Evolutionary conservation across 1,140 invertebrate genomes (phyloP).

Genomic region (Polyergus mexicanus): DNA sequence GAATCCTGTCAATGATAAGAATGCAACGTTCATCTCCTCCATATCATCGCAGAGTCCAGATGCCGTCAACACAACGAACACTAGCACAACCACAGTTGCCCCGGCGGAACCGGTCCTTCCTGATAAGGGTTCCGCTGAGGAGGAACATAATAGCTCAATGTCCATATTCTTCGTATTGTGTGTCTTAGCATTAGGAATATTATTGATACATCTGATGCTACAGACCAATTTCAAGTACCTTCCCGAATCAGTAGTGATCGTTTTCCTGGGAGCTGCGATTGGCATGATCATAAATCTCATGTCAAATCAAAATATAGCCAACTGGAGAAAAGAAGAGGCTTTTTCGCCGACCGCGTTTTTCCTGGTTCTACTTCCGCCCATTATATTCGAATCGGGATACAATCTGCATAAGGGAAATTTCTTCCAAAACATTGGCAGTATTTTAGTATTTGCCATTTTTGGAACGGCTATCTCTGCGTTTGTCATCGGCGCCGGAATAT

Average conservation of each 20-base stretch:
- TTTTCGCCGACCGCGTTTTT: constrained; percentile 99
- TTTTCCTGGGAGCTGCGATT: constrained; percentile 97
- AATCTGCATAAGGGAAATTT: constrained; percentile 99
- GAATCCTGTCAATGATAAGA: constrained; percentile 47
- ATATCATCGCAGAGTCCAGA: constrained; percentile 63
- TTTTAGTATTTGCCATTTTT: constrained; percentile 98
- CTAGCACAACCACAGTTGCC: constrained; percentile 86
- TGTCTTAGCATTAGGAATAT: constrained; percentile 96
- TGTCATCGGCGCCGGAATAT: constrained; percentile 97
- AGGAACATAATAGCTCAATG: constrained; percentile 98
- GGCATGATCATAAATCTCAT: constrained; percentile 96
- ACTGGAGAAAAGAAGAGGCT: constrained; percentile 98
- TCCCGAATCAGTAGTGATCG: constrained; percentile 98
- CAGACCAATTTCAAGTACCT: constrained; percentile 98
- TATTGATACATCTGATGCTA: constrained; percentile 97
- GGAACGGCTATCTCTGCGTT: constrained; percentile 98
- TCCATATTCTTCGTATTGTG: constrained; percentile 98
- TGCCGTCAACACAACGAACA: constrained; percentile 81
- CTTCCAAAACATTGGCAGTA: constrained; percentile 98
- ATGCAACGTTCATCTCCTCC: constrained; percentile 50
- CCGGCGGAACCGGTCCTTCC: constrained; percentile 91
- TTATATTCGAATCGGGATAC: constrained; percentile 99
- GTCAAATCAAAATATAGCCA: constrained; percentile 95
- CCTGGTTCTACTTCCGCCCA: constrained; percentile 97
- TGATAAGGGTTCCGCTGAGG: constrained; percentile 95